phyloP scores from a whole-genome alignment of 2,797 vertebrate genomes.

The Pitangus sulphuratus region DNA sequence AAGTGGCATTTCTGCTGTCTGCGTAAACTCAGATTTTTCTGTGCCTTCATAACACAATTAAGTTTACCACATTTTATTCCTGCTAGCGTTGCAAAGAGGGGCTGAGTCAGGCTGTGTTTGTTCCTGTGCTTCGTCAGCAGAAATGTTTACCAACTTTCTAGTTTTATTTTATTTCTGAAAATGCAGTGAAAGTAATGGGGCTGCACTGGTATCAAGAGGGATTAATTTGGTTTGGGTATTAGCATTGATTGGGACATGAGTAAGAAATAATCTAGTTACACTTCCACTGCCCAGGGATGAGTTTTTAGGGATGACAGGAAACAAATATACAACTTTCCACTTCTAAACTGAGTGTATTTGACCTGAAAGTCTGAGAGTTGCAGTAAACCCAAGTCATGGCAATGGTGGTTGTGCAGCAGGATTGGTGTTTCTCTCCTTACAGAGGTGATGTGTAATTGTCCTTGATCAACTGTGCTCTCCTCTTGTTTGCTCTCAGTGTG shows the following conservation, averaged over 20 bases:
- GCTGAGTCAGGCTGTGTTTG: slow-evolving; percentile 23
- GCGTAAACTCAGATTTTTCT: slow-evolving; percentile 14
- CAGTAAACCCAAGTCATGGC: background rate
- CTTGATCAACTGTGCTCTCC: fast-evolving
- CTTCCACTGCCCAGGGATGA: background rate
- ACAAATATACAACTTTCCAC: background rate
- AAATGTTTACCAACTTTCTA: slow-evolving; percentile 33
- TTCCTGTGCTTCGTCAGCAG: slow-evolving; percentile 44
- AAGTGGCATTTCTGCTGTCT: slow-evolving; percentile 43
- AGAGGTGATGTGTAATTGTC: background rate
- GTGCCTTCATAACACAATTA: slow-evolving; percentile 32
- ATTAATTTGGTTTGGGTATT: background rate
- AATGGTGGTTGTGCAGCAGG: background rate
- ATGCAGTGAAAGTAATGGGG: background rate
- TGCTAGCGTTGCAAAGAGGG: slow-evolving; percentile 15
- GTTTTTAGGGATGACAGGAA: background rate
- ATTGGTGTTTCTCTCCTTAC: background rate
- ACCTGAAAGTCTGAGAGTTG: background rate
- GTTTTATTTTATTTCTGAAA: slow-evolving; percentile 9
- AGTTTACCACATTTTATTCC: slow-evolving; percentile 29
- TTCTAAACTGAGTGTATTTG: background rate
- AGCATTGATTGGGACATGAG: background rate
- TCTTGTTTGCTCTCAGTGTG: background rate
- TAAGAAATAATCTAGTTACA: background rate
- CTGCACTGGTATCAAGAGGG: background rate